phyloP scores from a whole-genome alignment of 2,113 vertebrate species.

The Erinaceus europaeus region DNA sequence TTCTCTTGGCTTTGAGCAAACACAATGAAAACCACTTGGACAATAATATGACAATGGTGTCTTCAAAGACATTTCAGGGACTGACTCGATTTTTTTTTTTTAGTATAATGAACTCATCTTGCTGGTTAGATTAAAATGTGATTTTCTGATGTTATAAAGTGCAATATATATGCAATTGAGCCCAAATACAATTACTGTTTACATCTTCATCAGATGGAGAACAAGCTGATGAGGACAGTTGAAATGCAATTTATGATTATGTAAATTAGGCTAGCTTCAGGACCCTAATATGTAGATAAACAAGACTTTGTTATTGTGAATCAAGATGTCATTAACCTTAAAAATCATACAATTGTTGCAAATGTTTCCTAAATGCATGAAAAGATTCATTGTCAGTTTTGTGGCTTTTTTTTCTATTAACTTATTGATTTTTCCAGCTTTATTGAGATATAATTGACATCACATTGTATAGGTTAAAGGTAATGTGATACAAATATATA shows the following conservation, averaged over 20 bases:
- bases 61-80: slow-evolving; percentile 35
- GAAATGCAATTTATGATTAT: slow-evolving; percentile 82
- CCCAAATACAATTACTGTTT: slow-evolving; percentile 81
- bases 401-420: neutral
- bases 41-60: neutral
- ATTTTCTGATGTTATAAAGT: slow-evolving; percentile 74
- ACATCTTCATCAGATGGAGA: slow-evolving; percentile 79
- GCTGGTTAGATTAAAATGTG: slow-evolving; percentile 79
- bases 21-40: neutral
- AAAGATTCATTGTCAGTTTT: slow-evolving; percentile 34
- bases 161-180: slow-evolving; percentile 69
- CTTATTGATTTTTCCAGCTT: neutral
- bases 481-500: neutral
- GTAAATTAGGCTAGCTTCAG: slow-evolving; percentile 79
- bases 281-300: slow-evolving; percentile 76
- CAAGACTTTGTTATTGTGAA: slow-evolving; percentile 76
- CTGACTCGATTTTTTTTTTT: slow-evolving; percentile 49
- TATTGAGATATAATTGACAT: neutral
- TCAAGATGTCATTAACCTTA: slow-evolving; percentile 81
- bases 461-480: neutral
- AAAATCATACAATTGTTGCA: slow-evolving; percentile 76
- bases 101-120: slow-evolving; percentile 72
- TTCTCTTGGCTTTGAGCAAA: slow-evolving; percentile 26
- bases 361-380: slow-evolving; percentile 71
- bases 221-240: slow-evolving; percentile 77